A percentile compares a stretch with the other conserved stretches of the same genome.
Evolutionary conservation across 2,888 invertebrate genomes (phyloP).

Genomic region (Criorhina ranunculi): DNA sequence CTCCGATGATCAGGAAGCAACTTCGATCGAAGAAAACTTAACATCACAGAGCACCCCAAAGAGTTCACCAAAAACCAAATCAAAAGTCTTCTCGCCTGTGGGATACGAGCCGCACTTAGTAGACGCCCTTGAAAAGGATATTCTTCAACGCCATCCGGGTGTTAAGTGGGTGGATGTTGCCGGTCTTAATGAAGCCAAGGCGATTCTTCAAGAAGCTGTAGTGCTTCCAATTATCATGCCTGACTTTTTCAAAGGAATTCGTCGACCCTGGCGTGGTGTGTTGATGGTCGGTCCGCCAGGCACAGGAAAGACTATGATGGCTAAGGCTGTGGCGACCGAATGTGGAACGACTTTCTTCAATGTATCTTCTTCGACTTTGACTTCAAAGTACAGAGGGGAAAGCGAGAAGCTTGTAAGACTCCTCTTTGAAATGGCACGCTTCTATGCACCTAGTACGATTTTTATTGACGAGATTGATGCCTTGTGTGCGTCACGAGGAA

Average conservation of each 20-base stretch:
- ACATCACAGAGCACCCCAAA: slow-evolving; percentile 83
- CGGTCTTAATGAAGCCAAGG: slow-evolving; percentile 90
- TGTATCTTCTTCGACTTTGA: slow-evolving; percentile 93
- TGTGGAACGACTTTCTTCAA: slow-evolving; percentile 95
- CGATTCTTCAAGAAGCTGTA: slow-evolving; percentile 93
- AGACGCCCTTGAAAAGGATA: slow-evolving; percentile 93
- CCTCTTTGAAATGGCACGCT: slow-evolving; percentile 95
- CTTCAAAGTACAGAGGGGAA: slow-evolving; percentile 95
- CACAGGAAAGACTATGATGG: slow-evolving; percentile 92
- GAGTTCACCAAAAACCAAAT: slow-evolving; percentile 83
- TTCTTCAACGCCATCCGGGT: slow-evolving; percentile 92
- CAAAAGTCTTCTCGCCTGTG: slow-evolving; percentile 85
- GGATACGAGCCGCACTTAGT: slow-evolving; percentile 92
- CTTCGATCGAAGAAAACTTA: slow-evolving; percentile 84
- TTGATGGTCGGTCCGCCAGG: slow-evolving; percentile 87
- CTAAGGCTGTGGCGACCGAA: slow-evolving; percentile 95
- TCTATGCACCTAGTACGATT: slow-evolving; percentile 95
- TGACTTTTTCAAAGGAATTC: slow-evolving; percentile 94
- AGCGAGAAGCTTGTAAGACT: slow-evolving; percentile 94
- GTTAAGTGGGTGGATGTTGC: slow-evolving; percentile 93
- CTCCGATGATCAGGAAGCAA: slow-evolving; percentile 84
- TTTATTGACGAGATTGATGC: slow-evolving; percentile 97
- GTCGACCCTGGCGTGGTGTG: slow-evolving; percentile 89
- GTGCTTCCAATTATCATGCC: slow-evolving; percentile 94
- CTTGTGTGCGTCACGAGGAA: slow-evolving; percentile 92